These are phyloP conservation scores for Cyrtonyx montezumae DNA, from an alignment of 2,113 vertebrate species.

Conservation along the genomic window DNA sequence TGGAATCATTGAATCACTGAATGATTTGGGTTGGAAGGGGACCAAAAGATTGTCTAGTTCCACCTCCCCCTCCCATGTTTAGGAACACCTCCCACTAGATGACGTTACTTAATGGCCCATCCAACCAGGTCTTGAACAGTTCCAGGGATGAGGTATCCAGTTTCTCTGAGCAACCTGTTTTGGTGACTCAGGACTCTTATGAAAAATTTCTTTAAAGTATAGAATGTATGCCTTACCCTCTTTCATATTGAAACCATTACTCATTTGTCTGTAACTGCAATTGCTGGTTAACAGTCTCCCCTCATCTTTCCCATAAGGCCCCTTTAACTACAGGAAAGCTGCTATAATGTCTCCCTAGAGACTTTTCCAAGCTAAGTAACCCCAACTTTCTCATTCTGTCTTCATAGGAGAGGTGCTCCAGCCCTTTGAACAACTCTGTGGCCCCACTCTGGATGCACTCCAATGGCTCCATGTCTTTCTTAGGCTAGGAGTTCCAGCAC, in stretches of 20 bases:
- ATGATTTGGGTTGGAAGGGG: not conserved
- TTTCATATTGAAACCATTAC: not conserved
- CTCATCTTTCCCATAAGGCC: not conserved
- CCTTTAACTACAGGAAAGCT: not conserved
- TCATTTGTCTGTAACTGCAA: not conserved
- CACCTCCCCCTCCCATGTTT: not conserved
- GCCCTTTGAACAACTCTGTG: not conserved
- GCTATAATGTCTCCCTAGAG: not conserved
- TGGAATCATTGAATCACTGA: not conserved
- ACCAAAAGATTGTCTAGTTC: not conserved
- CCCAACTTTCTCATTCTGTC: not conserved
- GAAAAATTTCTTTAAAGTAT: not conserved
- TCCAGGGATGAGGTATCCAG: not conserved
- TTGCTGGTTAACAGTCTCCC: not conserved
- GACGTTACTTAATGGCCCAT: too few relatives aligned
- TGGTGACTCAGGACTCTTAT: not conserved
- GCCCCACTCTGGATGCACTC: not conserved
- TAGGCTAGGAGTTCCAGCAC: not conserved
- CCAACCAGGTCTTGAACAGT: not conserved
- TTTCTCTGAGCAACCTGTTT: not conserved
- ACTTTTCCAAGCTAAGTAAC: not conserved
- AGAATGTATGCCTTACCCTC: not conserved
- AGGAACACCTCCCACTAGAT: not conserved
- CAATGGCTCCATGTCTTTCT: not conserved
- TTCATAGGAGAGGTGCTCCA: not conserved